phyloP scores from a whole-genome alignment of 2,797 vertebrate species.

The Molossus molossus region DNA sequence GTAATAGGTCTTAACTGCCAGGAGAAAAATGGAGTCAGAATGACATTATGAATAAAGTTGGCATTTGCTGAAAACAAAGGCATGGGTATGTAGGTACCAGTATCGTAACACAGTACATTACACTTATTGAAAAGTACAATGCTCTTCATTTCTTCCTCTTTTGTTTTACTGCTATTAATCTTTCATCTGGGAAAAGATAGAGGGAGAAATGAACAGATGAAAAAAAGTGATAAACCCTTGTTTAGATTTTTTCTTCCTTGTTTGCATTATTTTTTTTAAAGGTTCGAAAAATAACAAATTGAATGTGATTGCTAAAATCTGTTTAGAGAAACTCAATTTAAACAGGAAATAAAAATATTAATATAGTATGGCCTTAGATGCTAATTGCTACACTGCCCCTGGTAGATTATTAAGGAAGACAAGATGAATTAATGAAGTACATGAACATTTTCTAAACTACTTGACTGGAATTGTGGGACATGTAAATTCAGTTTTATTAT shows the following conservation, averaged over 20 bases:
- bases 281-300: background rate
- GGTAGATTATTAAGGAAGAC: slow-evolving; percentile 33
- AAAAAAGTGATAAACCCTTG: background rate
- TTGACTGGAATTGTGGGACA: slow-evolving; percentile 16
- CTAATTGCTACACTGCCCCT: background rate
- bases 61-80: background rate
- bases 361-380: background rate
- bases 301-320: slow-evolving; percentile 41
- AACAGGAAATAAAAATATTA: slow-evolving; percentile 54
- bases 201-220: background rate
- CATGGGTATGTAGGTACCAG: background rate
- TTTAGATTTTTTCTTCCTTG: background rate
- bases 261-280: background rate
- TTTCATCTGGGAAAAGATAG: background rate
- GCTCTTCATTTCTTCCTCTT: background rate
- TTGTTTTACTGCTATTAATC: background rate
- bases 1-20: background rate
- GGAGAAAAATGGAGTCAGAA: background rate
- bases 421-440: background rate
- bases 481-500: slow-evolving; percentile 34
- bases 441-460: slow-evolving; percentile 22
- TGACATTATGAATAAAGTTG: background rate
- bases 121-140: background rate
- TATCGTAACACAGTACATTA: background rate
- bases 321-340: slow-evolving; percentile 37